Conservation (phyloP, 1,140 invertebrate genomes). For the Eueides isabella region DNA sequence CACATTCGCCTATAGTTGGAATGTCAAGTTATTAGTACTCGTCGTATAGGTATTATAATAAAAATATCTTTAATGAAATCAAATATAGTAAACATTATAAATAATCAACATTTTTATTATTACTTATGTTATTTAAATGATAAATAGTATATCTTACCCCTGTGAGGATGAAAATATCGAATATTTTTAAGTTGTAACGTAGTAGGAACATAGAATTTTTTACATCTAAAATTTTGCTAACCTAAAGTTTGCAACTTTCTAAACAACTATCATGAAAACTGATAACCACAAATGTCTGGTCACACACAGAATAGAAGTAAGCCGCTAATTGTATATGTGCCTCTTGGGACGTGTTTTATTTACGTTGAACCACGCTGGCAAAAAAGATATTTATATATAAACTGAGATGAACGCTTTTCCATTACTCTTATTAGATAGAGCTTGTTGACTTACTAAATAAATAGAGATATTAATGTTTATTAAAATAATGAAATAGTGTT, state of each 20-base stretch:
- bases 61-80: too few relatives aligned
- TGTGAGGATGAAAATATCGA: too few relatives aligned
- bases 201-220: too few relatives aligned
- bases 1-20: slow-evolving; percentile 3
- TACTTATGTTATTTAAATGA: too few relatives aligned
- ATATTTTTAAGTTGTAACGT: too few relatives aligned
- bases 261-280: neutral
- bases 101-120: too few relatives aligned
- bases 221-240: neutral
- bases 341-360: neutral
- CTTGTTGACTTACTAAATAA: too few relatives aligned
- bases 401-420: neutral
- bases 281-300: neutral
- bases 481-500: neutral
- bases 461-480: neutral
- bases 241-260: neutral
- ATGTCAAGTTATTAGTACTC: slow-evolving; percentile 17
- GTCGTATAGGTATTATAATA: neutral
- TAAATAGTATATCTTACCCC: too few relatives aligned
- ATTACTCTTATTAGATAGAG: neutral
- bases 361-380: too few relatives aligned
- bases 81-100: too few relatives aligned
- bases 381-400: neutral
- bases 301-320: neutral
- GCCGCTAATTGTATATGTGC: neutral